Evolutionary conservation across 2,113 vertebrate species (phyloP), one percentile per base, ranked within the genome.

Genomic region (Heterotis niloticus): DNA sequence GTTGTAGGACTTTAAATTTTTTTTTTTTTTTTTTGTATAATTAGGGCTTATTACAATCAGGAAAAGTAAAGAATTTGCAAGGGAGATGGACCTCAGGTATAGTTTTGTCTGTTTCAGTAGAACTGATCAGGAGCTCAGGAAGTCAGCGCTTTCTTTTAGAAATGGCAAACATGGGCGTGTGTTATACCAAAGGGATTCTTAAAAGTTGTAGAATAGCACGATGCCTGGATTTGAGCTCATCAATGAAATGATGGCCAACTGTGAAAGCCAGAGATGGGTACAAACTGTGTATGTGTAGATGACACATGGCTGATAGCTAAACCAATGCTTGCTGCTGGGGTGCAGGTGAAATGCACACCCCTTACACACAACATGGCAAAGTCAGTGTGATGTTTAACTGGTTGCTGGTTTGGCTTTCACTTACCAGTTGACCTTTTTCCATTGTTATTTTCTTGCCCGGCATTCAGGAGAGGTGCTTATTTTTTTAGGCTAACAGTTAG

Each of bases 61-160:
- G 4, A 62, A 20, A 4, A 14, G 14, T 14, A 14, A 62, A 62
- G 14, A 62, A 14, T 62, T 20, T 62, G 34, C 20, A 17, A 62
- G 60, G 60, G 60, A 5, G 60, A 62, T 62, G 12, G 20, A 10
- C 60, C 60, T 62, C 4, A 68, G 82, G 34, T 44, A 44, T 44
- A 44, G 34, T 44, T 44, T 44, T 44, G 34, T 80, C 64, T 16
- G 5, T 75, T 83, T 83, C 81, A 72, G 75, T 75, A 62, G 20
- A 71, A 75, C 26, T 64, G 56, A 76, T 78, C 14, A 52, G 80
- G 59, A 82, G 78, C 84, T 84, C 60, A 62, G 60, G 60, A 62
- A 62, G 82, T 81, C 80, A 79, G 80, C 14, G 7, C 34, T 44
- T 44, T 44, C 3, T 7, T 44, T 44, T 7, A 44, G 34, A 44